Conservation (phyloP, 2,113 vertebrate genomes). For the Sylvia atricapilla region DNA sequence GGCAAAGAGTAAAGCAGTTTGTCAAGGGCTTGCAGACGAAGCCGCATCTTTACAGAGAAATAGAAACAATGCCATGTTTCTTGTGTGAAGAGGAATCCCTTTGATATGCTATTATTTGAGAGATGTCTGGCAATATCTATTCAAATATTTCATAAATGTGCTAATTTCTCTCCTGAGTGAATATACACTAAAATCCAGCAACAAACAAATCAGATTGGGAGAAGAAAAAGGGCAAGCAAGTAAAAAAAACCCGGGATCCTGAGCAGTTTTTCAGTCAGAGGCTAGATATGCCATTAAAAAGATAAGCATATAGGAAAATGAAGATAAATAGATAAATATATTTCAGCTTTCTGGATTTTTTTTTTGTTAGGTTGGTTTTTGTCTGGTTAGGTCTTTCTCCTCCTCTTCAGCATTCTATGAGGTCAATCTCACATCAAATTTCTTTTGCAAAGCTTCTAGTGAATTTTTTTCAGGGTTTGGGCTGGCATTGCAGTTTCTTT, state of each 20-base stretch:
- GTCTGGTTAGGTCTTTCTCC: background rate
- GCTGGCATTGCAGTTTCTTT: background rate
- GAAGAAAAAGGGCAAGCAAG: background rate
- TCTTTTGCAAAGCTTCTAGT: background rate
- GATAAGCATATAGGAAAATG: background rate
- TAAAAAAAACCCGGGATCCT: background rate
- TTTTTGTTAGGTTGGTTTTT: background rate
- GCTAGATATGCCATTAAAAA: background rate
- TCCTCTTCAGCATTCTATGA: background rate
- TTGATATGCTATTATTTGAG: background rate
- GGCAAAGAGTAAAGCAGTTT: background rate
- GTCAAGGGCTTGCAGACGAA: background rate
- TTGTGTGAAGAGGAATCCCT: background rate
- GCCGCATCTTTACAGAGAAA: background rate
- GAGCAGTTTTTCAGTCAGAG: background rate
- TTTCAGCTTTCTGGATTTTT: background rate
- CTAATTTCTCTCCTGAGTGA: background rate
- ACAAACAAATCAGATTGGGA: background rate
- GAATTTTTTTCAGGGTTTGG: background rate
- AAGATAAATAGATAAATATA: background rate
- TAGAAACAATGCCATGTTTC: background rate
- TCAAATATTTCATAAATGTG: background rate
- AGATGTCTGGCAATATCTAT: background rate
- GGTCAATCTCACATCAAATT: background rate
- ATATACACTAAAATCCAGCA: background rate